These are phyloP conservation scores for Lophochroa leadbeateri DNA, from an alignment of 2,113 vertebrate genomes.

Conservation along the genomic window DNA sequence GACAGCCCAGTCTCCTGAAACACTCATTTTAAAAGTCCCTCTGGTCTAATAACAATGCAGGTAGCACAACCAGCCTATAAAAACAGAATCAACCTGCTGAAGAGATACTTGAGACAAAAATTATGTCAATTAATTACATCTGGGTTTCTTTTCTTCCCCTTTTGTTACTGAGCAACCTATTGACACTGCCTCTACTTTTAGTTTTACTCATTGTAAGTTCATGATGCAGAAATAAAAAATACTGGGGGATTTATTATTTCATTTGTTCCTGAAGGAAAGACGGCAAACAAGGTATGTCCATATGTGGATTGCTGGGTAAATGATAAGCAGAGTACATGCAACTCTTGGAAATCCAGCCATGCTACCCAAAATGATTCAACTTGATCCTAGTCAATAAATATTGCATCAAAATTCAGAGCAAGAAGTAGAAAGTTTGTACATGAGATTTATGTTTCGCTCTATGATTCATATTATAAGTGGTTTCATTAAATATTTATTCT, in stretches of 20 bases:
- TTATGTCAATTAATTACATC: neutral
- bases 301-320: neutral
- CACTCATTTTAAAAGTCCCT: neutral
- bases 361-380: conserved; percentile 33
- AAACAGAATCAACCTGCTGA: neutral
- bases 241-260: neutral
- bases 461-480: conserved; percentile 51
- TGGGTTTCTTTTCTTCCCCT: neutral
- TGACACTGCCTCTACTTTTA: neutral
- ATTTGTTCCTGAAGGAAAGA: neutral
- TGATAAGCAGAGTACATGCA: neutral
- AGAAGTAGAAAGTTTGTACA: conserved; percentile 64
- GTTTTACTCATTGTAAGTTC: neutral
- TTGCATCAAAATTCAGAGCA: conserved; percentile 44
- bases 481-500: conserved; percentile 76
- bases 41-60: neutral
- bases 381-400: conserved; percentile 65
- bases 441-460: conserved; percentile 69
- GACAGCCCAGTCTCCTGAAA: neutral
- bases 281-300: neutral
- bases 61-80: neutral
- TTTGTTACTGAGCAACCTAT: neutral
- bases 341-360: conserved; percentile 8
- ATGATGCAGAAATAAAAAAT: neutral
- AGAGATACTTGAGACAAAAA: neutral